Base-by-base conservation (phyloP, 1,140 invertebrate species). In the Pteromalus puparum region DNA sequence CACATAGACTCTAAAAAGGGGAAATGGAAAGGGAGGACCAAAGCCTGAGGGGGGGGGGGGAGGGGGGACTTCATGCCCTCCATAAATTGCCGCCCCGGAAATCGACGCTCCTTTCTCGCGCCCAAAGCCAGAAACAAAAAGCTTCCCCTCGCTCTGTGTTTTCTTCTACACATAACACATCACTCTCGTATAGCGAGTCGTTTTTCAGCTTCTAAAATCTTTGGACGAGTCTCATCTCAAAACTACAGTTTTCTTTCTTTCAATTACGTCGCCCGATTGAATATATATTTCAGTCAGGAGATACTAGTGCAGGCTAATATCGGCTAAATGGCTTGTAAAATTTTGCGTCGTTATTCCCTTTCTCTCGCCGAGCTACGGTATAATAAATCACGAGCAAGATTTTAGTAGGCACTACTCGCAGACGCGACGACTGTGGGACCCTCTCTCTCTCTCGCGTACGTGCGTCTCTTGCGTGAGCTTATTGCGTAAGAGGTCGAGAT, bases 31-130 rank as follows among this genome's bases (percentile, higher is more conserved):
- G 61, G 26, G 73, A 24, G 30, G 68, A 34, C 26, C 24, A 70
- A 70, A 30, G 28, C 34, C 26, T 15, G 72, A 70, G 18, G 67
- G 24, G n/a, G 28, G 30, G 24, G n/a, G 28, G 30, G n/a, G 72
- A 70, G 18, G 67, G 24, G n/a, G 28, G 30, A 13, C 81, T 85
- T 87, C 85, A 87, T 84, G 85, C 85, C 81, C 86, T 84, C 73
- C 81, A 89, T 86, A 88, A 88, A 89, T 89, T 82, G 84, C 86
- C 83, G 81, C 86, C 86, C 76, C 83, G 81, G 77, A 80, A 88
- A 88, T 89, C 84, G 84, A 78, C 61, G 38, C 79, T 80, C 61
- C 42, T 80, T 53, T 34, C 34, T 81, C 42, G 18, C 34, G n/a
- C 2, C 2, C 42, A 42, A 0, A 38, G 65, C 77, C 76, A 5